phyloP scores from a whole-genome alignment of 1,140 invertebrate species.

The Lordiphosa collinella region DNA sequence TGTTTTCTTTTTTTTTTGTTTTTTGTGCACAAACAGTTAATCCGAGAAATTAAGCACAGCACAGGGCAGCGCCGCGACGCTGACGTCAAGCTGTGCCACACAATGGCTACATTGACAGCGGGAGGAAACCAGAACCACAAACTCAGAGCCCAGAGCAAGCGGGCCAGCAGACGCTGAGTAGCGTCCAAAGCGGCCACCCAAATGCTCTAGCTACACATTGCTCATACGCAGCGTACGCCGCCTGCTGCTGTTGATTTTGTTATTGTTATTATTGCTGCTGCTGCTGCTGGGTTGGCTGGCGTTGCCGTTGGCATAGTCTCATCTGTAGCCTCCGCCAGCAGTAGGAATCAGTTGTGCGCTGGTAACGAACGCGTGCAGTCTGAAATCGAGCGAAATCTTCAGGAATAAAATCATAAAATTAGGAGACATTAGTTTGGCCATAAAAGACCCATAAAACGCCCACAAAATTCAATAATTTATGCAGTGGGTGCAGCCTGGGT shows the following conservation, averaged over 20 bases:
- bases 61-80: constrained; percentile 22
- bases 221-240: constrained; percentile 31
- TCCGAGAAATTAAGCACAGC: constrained; percentile 65
- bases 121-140: constrained; percentile 6
- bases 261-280: constrained; percentile 27
- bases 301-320: constrained; percentile 32
- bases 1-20: constrained; percentile 16
- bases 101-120: constrained; percentile 34
- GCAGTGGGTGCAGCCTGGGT: constrained; percentile 48
- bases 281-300: constrained; percentile 9
- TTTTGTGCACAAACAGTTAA: constrained; percentile 48
- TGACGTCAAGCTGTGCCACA: constrained; percentile 51
- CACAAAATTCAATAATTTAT: constrained; percentile 49
- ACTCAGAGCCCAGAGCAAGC: background rate
- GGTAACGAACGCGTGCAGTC: constrained; percentile 67
- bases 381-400: constrained; percentile 39
- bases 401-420: constrained; percentile 19
- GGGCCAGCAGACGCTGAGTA: constrained; percentile 23
- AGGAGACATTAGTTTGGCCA: background rate
- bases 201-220: constrained; percentile 6
- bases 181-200: constrained; percentile 29
- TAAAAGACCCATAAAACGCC: background rate
- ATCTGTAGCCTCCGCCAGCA: constrained; percentile 36
- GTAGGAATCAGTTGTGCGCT: constrained; percentile 54
- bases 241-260: constrained; percentile 19